Percentiles rank a stretch among this genome's conserved stretches.
Evolutionary conservation across 2,113 vertebrate species (phyloP).

Genomic region (Hiodon tergisus): DNA sequence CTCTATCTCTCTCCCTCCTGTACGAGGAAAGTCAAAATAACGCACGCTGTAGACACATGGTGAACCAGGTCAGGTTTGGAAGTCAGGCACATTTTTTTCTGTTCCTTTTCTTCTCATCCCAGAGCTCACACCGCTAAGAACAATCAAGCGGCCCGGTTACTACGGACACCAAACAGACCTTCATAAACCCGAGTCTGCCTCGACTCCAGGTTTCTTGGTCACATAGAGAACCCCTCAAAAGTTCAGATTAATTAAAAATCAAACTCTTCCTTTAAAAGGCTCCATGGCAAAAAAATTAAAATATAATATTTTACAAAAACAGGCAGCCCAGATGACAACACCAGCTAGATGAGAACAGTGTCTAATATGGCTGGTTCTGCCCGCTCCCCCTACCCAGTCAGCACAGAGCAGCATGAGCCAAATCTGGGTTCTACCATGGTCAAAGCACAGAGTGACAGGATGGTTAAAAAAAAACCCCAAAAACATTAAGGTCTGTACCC

Average conservation of each 20-base stretch:
- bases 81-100: slow-evolving; percentile 56
- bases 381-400: not conserved
- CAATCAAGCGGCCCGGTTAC: not conserved
- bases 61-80: slow-evolving; percentile 29
- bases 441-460: not conserved
- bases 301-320: slow-evolving; percentile 40
- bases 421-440: too few species aligned
- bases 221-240: slow-evolving; percentile 57
- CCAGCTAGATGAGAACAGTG: not conserved
- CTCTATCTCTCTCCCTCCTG: not conserved
- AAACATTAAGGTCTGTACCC: not conserved
- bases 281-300: slow-evolving; percentile 46
- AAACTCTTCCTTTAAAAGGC: slow-evolving; percentile 46
- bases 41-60: not conserved
- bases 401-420: not conserved
- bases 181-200: slow-evolving; percentile 14
- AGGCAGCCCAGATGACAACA: slow-evolving; percentile 35
- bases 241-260: slow-evolving; percentile 47
- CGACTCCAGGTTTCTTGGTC: slow-evolving; percentile 14
- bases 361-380: too few species aligned
- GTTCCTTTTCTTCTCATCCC: slow-evolving; percentile 29
- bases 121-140: slow-evolving; percentile 5
- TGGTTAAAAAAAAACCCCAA: too few species aligned
- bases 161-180: not conserved
- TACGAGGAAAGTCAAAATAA: not conserved